Evolutionary conservation across 2,888 invertebrate species (phyloP), one percentile per base, ranked within the genome.

Genomic region (Dascillus cervinus): DNA sequence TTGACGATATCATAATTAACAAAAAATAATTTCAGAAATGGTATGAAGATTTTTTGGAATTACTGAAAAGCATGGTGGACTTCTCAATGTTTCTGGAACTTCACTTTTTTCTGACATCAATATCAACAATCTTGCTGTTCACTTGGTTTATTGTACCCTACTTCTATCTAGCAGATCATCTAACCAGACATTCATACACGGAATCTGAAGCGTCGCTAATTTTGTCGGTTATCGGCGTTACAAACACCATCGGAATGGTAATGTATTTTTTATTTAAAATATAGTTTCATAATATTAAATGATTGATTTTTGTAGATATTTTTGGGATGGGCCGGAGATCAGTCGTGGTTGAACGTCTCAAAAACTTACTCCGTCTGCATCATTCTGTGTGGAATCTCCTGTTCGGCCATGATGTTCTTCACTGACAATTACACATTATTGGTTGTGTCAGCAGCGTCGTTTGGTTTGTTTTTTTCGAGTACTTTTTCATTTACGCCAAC

Each of bases 61-160:
- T 75, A 27, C 64, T 84, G 19, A 78, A 75, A 59, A 79, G 79
- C 32, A 82, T 85, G 52, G 77, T 82, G 62, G 88, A 90, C 65
- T 81, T 88, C 52, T 75, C 80, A 12, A 74, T 88, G 59, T 83
- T 89, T 59, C 69, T 79, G 56, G 79, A 82, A 56, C 64, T 76
- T 33, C 84, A 86, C 47, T 90, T 88, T 64, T 70, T 85, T 43
- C 70, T 87, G 24, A 77, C 92, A 56, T 86, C 87, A 32, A 56
- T 90, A 9, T 87, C 91, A 30, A 92, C 91, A 44, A 79, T 91
- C 48, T 71, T 92, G 30, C 73, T 95, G 29, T 95, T 94, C 66
- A 79, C 84, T 52, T 92, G 91, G 86, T 88, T 87, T 64, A 94
- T 96, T 55, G 87, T 95, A 34, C 92, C 94, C 8, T 96, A 96